These are phyloP conservation scores for Melopsittacus undulatus DNA, from an alignment of 2,797 vertebrate species.

Conservation along the genomic window DNA sequence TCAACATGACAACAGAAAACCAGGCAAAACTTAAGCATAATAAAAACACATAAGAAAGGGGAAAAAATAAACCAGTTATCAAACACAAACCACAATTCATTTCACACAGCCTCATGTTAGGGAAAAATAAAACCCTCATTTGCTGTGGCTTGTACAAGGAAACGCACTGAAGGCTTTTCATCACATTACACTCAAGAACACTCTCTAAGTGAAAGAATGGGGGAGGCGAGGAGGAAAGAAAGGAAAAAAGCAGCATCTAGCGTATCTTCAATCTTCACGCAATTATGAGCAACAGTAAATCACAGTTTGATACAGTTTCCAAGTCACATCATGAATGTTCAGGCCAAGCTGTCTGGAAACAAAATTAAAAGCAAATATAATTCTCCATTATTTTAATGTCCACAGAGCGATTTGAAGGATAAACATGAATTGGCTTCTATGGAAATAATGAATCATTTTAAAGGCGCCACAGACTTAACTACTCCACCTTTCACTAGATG, in stretches of 20 bases:
- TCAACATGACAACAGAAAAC: background rate
- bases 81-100: background rate
- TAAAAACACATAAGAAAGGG: background rate
- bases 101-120: background rate
- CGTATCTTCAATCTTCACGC: conserved; percentile 47
- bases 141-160: background rate
- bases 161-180: conserved; percentile 18
- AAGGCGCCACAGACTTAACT: conserved; percentile 41
- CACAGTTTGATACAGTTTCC: conserved; percentile 62
- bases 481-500: conserved; percentile 54
- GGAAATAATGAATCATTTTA: conserved; percentile 69
- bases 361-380: conserved; percentile 75
- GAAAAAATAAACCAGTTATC: background rate
- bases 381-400: conserved; percentile 65
- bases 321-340: conserved; percentile 66
- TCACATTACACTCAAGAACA: background rate
- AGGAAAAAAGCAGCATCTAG: conserved; percentile 1
- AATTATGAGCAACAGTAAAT: conserved; percentile 58
- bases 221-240: background rate
- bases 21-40: background rate
- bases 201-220: background rate
- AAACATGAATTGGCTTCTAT: conserved; percentile 64
- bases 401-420: conserved; percentile 46
- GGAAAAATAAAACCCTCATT: conserved; percentile 13
- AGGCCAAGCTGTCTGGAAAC: conserved; percentile 71